Base-by-base conservation (phyloP, 2,113 vertebrate species). In the Vulpes lagopus region DNA sequence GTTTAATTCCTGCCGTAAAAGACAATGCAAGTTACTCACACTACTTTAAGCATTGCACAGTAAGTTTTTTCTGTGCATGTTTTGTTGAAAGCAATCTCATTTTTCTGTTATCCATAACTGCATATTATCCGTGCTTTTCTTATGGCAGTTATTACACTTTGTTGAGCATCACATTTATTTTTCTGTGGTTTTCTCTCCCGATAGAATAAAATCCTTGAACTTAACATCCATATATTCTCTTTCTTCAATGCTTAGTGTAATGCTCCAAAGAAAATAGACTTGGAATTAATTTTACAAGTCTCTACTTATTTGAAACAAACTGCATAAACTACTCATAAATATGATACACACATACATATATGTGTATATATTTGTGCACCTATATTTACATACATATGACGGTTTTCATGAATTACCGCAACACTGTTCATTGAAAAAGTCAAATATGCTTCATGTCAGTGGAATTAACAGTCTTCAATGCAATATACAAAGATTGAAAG, bases 121-220 rank as follows among this genome's bases (percentile, higher is more conserved):
- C 84, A 83, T 86, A 89, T 79, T 62, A 79, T n/a, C 15, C 73
- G 32, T 60, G 38, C 69, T 93, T 93, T 38, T 92, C 91, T 79
- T 69, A 85, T 53, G 3, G 15, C n/a, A 79, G 55, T 84, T 74
- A 76, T 51, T 94, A 53, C 7, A 81, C 16, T 94, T 91, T 73
- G 12, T 14, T 95, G 25, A 80, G 30, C 1, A 93, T 65, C 62
- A 91, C 64, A 73, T 88, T 80, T 95, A 82, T 91, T 80, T 90
- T 55, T 89, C 27, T 71, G 19, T 59, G 53, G 35, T 43, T 94
- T 91, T 84, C 69, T 95, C 59, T 62, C 11, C n/a, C 6, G 23
- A 78, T 71, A n/a, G 23, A 87, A 38, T 89, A 96, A 89, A 83
- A 16, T 91, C 88, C 73, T 94, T 62, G 49, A 95, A 35, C 14